Evolutionary conservation across 2,797 vertebrate species (phyloP).

Genomic region (Semaprochilodus insignis): DNA sequence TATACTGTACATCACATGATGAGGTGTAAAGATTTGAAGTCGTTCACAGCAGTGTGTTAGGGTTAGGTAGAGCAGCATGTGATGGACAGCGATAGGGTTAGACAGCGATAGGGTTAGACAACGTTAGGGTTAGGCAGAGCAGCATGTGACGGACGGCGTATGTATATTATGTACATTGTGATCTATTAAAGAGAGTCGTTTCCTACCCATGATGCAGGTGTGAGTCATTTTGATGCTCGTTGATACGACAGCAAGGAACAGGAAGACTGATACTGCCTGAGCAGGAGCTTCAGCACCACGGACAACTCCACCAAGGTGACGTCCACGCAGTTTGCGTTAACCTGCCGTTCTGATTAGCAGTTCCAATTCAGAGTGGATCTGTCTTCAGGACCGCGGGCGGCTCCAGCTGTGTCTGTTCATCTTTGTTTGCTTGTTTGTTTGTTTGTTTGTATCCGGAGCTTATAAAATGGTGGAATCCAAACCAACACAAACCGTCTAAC

Average conservation of each 20-base stretch:
- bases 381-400: no score
- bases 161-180: not conserved
- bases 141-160: no score
- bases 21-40: no score
- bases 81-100: no score
- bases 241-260: not conserved
- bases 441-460: not conserved
- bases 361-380: not conserved
- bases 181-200: not conserved
- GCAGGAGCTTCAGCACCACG: constrained; percentile 13
- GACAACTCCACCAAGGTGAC: constrained; percentile 13
- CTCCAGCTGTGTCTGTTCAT: not conserved
- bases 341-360: not conserved
- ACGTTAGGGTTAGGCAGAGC: no score
- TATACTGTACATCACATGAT: no score
- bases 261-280: not conserved
- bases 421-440: no score
- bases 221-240: constrained; percentile 38
- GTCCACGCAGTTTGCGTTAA: not conserved
- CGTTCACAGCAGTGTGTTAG: no score
- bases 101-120: no score
- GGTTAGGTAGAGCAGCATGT: no score
- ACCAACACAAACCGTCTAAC: not conserved
- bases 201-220: constrained; percentile 56
- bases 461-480: not conserved